Base-by-base conservation (phyloP, 2,113 vertebrate species). In the Thamnaconus septentrionalis region DNA sequence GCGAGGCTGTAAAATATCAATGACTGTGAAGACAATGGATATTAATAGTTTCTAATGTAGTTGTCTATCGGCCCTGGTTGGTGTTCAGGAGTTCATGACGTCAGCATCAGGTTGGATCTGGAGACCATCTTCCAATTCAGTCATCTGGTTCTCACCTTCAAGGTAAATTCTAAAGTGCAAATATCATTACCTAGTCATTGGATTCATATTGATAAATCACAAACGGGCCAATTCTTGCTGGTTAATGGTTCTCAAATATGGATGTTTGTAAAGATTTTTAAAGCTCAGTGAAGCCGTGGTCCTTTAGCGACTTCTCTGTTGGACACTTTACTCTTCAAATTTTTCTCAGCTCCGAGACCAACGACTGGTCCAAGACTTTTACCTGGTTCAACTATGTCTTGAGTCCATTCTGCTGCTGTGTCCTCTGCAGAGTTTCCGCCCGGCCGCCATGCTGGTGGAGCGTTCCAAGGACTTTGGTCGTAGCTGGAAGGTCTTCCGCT, bases 101-200 rank as follows among this genome's bases (percentile, higher is more conserved):
- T 97, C 87, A 97, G 94, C 84, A 91, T 98, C 76, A 89, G 89
- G 76, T 53, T 96, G 82, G 91, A 96, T 68, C 88, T 96, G 65
- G 94, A 96, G 85, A 87, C 91, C 0, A 64, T 95, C 56, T 97
- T 96, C 89, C 94, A 95, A 76, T 96, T 97, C 85, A 98, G 93
- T 66, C 95, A 96, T 54, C 91, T 97, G 59, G 91, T 96, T 57
- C 86, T 97, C 80, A 96, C 92, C 46, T 97, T 97, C 79, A 96
- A 97, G 94, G 95, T 96, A 31, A 31, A 31, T 31, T 31, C 18
- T 31, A 31, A 45, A 45, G 7, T n/a, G n/a, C n/a, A n/a, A n/a
- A n/a, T n/a, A n/a, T n/a, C n/a, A n/a, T n/a, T n/a, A n/a, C n/a
- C n/a, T n/a, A n/a, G n/a, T n/a, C n/a, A n/a, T n/a, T n/a, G n/a